Evolutionary conservation across 2,113 vertebrate genomes (phyloP), one percentile per base, ranked within the genome.

Genomic region (Sinosuthora webbiana): DNA sequence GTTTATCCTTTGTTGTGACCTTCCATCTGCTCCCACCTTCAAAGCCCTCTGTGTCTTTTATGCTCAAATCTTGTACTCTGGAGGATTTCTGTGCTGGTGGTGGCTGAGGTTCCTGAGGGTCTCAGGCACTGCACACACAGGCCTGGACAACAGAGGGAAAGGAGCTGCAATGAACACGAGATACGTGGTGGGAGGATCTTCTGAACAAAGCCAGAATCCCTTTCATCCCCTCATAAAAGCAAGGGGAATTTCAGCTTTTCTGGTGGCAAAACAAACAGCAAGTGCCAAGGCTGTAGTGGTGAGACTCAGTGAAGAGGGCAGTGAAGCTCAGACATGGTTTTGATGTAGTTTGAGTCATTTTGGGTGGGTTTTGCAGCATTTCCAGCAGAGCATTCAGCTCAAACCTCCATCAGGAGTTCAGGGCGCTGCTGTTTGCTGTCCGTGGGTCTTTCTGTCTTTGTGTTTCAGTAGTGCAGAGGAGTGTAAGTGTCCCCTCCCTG

Each of bases 381-480:
- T 84, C 19, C 15, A 49, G 41, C 24, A 21, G 4, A 9, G 8
- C 15, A 2, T 44, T 71, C 60, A 45, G 41, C 22, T 69, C 41
- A 41, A 44, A 57, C 10, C 33, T 47, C 31, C 7, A 9, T 15
- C 53, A 37, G n/a, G 42, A 47, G 27, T 15, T 22, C 8, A 6
- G 25, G 50, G 33, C 4, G 7, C 39, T 42, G 10, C 15, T 25
- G 28, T 37, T 41, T 55, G 60, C 69, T 30, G 13, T 35, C 35
- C 30, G 2, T 0, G 1, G 68, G 35, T 16, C 9, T 63, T 67
- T 39, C 53, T 47, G 0, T 39, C 47, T 35, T 20, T 10, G 12
- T 57, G 49, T 31, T 47, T 55, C 68, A 20, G 8, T 9, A 19
- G n/a, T 47, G 64, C 56, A 56, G 27, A 23, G 83, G 20, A 7